Evolutionary conservation across 2,113 vertebrate species (phyloP).

Genomic region (Hippopotamus amphibius): DNA sequence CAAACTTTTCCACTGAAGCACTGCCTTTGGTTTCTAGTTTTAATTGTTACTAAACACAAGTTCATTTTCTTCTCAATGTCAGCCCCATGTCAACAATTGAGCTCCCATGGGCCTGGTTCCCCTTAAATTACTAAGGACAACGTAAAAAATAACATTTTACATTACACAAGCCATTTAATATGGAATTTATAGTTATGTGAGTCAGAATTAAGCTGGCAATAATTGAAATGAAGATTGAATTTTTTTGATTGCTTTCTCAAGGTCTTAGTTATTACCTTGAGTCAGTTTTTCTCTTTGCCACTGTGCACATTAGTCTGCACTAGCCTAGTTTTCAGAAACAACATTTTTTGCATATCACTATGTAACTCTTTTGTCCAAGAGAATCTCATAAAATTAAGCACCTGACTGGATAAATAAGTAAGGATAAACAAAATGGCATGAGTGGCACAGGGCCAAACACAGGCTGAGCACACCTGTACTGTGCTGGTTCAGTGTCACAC

Average conservation of each 20-base stretch:
- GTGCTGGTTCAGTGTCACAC: not conserved
- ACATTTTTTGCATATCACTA: not conserved
- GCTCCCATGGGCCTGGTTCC: not conserved
- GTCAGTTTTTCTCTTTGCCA: not conserved
- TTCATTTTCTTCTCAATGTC: constrained; percentile 54
- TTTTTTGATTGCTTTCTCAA: constrained; percentile 43
- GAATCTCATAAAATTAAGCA: constrained; percentile 18
- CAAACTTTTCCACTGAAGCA: constrained; percentile 16
- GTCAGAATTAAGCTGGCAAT: constrained; percentile 54
- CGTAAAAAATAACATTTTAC: constrained; percentile 58
- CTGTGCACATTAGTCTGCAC: not conserved
- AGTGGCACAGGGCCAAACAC: not conserved
- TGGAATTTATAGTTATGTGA: not conserved
- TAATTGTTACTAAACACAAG: constrained; percentile 34
- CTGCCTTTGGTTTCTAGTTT: constrained; percentile 43
- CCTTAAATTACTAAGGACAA: constrained; percentile 58
- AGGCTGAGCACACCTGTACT: not conserved
- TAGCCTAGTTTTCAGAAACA: not conserved
- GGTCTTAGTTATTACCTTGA: not conserved
- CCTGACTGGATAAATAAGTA: not conserved
- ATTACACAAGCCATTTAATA: constrained; percentile 59
- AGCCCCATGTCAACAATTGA: not conserved
- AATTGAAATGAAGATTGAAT: constrained; percentile 11
- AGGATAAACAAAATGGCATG: not conserved
- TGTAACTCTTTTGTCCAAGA: not conserved